Conservation (phyloP, 2,888 invertebrate species). For the Papilio gigon region DNA sequence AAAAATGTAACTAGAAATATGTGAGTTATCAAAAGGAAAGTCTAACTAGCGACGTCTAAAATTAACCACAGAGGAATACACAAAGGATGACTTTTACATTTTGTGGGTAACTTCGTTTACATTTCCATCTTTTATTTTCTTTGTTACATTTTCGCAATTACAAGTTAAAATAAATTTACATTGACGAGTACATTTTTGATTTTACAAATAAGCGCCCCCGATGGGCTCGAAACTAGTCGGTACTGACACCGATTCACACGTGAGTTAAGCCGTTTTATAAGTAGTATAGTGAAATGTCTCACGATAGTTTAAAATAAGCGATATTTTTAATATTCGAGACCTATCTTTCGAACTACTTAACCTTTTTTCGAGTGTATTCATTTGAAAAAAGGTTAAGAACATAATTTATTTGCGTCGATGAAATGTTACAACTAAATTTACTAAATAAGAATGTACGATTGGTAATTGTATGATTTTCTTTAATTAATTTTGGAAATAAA, state of each 20-base stretch:
- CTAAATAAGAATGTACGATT: background rate
- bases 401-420: background rate
- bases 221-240: too few relatives aligned
- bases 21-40: background rate
- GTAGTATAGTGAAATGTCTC: too few relatives aligned
- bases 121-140: constrained; percentile 9
- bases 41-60: constrained; percentile 11
- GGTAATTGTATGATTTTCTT: background rate
- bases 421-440: background rate
- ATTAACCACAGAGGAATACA: constrained; percentile 9
- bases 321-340: too few relatives aligned
- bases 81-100: constrained; percentile 3
- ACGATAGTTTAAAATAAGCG: too few relatives aligned
- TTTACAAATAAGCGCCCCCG: background rate
- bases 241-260: too few relatives aligned
- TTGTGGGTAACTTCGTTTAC: constrained; percentile 16
- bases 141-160: background rate
- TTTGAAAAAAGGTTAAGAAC: background rate
- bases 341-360: too few relatives aligned
- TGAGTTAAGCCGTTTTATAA: too few relatives aligned
- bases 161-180: background rate
- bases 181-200: background rate
- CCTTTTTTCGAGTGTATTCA: too few relatives aligned
- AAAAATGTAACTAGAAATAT: background rate
- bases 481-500: background rate